Base-by-base conservation (phyloP, 2,888 invertebrate genomes). In the Muschampia plurimacula region DNA sequence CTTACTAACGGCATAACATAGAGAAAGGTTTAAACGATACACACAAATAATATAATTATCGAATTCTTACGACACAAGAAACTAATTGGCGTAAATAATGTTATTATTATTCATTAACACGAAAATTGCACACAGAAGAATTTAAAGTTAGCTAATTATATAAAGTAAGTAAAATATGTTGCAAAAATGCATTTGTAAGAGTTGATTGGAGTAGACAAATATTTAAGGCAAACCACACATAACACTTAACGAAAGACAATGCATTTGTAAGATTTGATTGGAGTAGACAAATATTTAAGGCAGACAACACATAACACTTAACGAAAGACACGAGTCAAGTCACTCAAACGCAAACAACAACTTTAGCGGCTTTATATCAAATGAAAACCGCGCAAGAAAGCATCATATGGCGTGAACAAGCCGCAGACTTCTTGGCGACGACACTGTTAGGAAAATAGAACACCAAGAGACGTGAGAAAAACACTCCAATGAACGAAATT, bases 401-500 rank as follows among this genome's bases (percentile, higher is more conserved):
- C 67, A 67, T 71, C 55, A 12, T 52, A 64, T 39, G 15, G 36
- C 67, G 28, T 46, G 77, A 78, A 80, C 81, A 81, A 80, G 78
- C 81, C 78, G 78, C 79, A 87, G 84, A 83, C 84, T 80, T 78
- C 77, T 77, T 67, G 83, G 82, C 85, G 86, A 82, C 83, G 81
- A 74, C 83, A 81, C 86, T 84, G 82, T 87, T 84, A 84, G 82
- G 85, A 86, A 92, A 89, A 90, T 92, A 88, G 91, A 90, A 81
- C 91, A 87, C 81, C 77, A 55, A 72, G n/a, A 63, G 77, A 79
- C 60, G 80, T 78, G 80, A 81, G 67, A 83, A 84, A 84, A 82
- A 83, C 81, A 83, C 78, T 83, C 83, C 77, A 76, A 78, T 77
- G 80, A 80, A 83, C 85, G 86, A 88, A 90, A 89, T 89, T 85